A percentile compares a stretch with the other conserved stretches of the same genome.
Conservation (phyloP, 2,113 vertebrate genomes). For the Vicugna pacos region DNA sequence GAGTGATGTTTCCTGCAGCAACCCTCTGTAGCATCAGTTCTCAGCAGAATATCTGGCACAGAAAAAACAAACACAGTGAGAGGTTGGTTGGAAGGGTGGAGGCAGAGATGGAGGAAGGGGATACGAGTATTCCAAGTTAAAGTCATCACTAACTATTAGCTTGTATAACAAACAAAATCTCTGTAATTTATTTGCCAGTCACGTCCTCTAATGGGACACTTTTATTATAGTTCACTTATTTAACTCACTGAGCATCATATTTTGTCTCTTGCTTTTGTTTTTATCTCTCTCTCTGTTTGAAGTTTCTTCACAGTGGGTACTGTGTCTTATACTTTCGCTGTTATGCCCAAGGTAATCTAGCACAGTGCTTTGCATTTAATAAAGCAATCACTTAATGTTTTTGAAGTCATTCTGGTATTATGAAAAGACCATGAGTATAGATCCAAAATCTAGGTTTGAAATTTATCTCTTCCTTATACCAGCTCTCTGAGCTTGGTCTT, state of each 20-base stretch:
- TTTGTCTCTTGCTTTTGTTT: neutral
- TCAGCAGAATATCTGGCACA: neutral
- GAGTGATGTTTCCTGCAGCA: neutral
- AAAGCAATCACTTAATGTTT: neutral
- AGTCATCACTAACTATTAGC: neutral
- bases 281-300: neutral
- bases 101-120: neutral
- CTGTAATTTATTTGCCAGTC: neutral
- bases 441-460: neutral
- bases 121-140: neutral
- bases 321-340: neutral
- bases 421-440: neutral
- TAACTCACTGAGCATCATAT: neutral
- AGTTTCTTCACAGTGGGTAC: neutral
- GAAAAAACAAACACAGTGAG: neutral
- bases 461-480: neutral
- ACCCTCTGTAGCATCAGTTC: neutral
- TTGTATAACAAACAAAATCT: neutral
- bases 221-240: neutral
- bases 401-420: neutral
- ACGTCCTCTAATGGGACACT: neutral
- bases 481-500: neutral
- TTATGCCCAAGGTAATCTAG: neutral
- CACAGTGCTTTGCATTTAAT: neutral
- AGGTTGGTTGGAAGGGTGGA: neutral